phyloP scores from a whole-genome alignment of 2,888 invertebrate species.

The Ligdia adustata region DNA sequence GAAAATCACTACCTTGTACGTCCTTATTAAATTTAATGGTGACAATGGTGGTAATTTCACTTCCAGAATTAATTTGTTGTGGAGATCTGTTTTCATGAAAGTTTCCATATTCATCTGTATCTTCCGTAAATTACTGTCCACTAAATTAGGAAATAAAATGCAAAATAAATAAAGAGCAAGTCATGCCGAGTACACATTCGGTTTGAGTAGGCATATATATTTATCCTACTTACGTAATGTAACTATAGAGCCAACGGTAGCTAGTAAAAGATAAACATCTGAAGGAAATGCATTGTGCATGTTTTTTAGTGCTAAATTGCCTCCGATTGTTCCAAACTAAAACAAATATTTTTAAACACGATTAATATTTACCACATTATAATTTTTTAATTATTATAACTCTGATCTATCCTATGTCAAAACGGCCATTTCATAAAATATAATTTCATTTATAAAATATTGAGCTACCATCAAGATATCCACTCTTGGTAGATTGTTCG shows the following conservation, averaged over 20 bases:
- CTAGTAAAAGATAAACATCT: conserved; percentile 85
- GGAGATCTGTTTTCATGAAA: conserved; percentile 69
- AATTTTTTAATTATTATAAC: no score
- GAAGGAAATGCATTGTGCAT: conserved; percentile 87
- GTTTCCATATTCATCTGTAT: conserved; percentile 53
- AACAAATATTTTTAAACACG: no score
- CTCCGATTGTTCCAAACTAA: conserved; percentile 87
- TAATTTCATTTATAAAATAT: no score
- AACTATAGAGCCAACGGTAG: conserved; percentile 55
- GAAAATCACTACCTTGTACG: conserved; percentile 72
- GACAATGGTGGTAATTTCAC: conserved; percentile 75
- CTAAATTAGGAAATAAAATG: conserved; percentile 45
- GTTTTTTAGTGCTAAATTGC: conserved; percentile 88
- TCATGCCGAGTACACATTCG: no score
- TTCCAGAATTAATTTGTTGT: conserved; percentile 67
- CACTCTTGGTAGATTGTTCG: no score
- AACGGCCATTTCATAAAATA: no score
- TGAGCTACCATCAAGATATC: no score
- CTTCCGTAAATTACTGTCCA: conserved; percentile 45
- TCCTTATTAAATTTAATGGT: conserved; percentile 57
- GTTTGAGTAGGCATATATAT: no score
- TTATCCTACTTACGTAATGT: conserved; percentile 58
- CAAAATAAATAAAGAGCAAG: background rate
- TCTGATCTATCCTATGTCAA: no score
- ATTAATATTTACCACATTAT: no score